phyloP scores from a whole-genome alignment of 2,888 invertebrate species.

The Tachina grossa region DNA sequence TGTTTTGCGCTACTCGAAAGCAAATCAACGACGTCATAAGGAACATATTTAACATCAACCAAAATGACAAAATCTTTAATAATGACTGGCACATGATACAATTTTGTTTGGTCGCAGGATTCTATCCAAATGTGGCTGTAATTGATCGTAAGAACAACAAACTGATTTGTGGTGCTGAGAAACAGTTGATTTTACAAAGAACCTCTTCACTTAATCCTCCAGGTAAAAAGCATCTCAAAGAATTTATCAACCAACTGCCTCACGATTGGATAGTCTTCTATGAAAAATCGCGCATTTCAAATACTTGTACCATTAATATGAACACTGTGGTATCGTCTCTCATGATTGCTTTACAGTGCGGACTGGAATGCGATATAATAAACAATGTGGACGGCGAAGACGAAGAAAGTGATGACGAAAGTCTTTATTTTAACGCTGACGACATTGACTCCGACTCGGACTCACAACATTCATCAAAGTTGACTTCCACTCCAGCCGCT shows the following conservation, averaged over 20 bases:
- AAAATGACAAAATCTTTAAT: conserved; percentile 85
- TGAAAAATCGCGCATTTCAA: conserved; percentile 89
- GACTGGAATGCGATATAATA: conserved; percentile 72
- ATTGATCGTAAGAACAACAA: conserved; percentile 86
- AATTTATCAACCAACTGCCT: conserved; percentile 84
- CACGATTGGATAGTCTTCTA: conserved; percentile 94
- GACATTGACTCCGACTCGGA: conserved; percentile 45
- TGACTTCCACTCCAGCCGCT: conserved; percentile 24
- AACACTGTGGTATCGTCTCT: conserved; percentile 92
- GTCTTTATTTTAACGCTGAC: conserved; percentile 33
- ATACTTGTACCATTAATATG: conserved; percentile 89
- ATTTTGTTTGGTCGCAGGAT: conserved; percentile 92
- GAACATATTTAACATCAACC: conserved; percentile 85
- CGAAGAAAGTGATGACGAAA: conserved; percentile 72
- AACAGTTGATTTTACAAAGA: conserved; percentile 84
- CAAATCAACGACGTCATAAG: conserved; percentile 92
- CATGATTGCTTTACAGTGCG: conserved; percentile 88
- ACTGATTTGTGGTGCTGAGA: conserved; percentile 86
- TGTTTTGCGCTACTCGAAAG: conserved; percentile 92
- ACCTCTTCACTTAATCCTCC: conserved; percentile 84
- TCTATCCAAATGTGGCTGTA: conserved; percentile 94
- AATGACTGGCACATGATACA: conserved; percentile 92
- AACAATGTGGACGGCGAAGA: conserved; percentile 65
- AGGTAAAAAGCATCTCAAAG: conserved; percentile 73
- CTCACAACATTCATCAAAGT: conserved; percentile 41